Evolutionary conservation across 2,888 invertebrate species (phyloP).

Genomic region (Watsonalla cultraria): DNA sequence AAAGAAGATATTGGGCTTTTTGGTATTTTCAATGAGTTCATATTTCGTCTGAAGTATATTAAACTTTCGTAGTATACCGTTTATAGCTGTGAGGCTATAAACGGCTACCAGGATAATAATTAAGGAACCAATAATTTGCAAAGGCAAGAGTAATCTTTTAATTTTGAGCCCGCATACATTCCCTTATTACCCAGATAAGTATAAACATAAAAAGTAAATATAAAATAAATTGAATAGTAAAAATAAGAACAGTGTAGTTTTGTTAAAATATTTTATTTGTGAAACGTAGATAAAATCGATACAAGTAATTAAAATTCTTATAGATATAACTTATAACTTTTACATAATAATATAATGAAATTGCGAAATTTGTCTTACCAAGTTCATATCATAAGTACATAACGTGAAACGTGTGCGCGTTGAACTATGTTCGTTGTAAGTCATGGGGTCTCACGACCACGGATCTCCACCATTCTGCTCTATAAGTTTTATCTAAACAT

Average conservation of each 20-base stretch:
- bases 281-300: conserved; percentile 79
- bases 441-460: no score
- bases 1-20: no score
- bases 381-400: conserved; percentile 33
- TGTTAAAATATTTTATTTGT: conserved; percentile 78
- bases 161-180: not conserved
- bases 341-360: conserved; percentile 64
- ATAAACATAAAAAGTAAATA: conserved; percentile 3
- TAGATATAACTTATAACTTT: conserved; percentile 69
- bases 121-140: no score
- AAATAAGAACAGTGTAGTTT: conserved; percentile 42
- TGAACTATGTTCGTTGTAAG: not conserved
- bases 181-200: conserved; percentile 5
- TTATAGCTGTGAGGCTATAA: no score
- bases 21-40: no score
- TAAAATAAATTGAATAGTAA: conserved; percentile 4
- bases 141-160: no score
- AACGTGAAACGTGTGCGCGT: not conserved
- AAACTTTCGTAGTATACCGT: no score
- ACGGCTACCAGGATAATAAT: no score
- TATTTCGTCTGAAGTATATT: no score
- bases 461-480: not conserved
- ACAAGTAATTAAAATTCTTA: conserved; percentile 78
- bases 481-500: not conserved
- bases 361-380: conserved; percentile 72